phyloP scores from a whole-genome alignment of 2,888 invertebrate species.

The Polydrusus tereticollis region DNA sequence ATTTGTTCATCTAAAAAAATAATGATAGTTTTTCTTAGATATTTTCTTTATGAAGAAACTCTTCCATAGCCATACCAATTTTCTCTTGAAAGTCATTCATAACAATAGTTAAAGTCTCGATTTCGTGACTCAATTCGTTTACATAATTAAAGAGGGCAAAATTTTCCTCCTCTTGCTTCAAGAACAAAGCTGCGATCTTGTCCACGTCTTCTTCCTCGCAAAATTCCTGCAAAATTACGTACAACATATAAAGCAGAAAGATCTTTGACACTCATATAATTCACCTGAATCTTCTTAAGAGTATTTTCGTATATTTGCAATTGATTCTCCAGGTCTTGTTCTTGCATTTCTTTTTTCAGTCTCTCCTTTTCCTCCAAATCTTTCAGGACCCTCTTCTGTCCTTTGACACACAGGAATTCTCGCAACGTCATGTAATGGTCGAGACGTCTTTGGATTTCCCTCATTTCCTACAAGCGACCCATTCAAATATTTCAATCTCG shows the following conservation, averaged over 20 bases:
- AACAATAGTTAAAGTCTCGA: conserved; percentile 78
- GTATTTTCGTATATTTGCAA: conserved; percentile 82
- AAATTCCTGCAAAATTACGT: conserved; percentile 67
- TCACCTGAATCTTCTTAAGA: conserved; percentile 78
- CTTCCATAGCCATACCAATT: conserved; percentile 69
- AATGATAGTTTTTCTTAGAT: no score
- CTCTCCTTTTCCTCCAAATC: conserved; percentile 82
- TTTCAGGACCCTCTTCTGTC: conserved; percentile 80
- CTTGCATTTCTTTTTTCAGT: conserved; percentile 76
- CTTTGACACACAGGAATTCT: conserved; percentile 87
- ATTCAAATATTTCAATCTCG: no score
- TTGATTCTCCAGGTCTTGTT: conserved; percentile 78
- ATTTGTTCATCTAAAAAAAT: conserved; percentile 73
- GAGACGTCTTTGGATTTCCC: conserved; percentile 86
- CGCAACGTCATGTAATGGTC: conserved; percentile 89
- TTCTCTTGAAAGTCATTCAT: conserved; percentile 74
- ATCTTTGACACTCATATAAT: no score
- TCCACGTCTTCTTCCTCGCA: conserved; percentile 73
- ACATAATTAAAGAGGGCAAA: conserved; percentile 93
- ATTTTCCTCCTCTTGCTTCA: conserved; percentile 90
- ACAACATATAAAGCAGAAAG: no score
- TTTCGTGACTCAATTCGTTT: conserved; percentile 88
- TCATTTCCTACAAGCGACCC: conserved; percentile 76
- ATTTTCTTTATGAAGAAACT: background rate
- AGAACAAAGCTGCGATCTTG: conserved; percentile 79